These are phyloP conservation scores for Dinoponera quadriceps DNA, from an alignment of 1,140 invertebrate genomes.

Conservation along the genomic window DNA sequence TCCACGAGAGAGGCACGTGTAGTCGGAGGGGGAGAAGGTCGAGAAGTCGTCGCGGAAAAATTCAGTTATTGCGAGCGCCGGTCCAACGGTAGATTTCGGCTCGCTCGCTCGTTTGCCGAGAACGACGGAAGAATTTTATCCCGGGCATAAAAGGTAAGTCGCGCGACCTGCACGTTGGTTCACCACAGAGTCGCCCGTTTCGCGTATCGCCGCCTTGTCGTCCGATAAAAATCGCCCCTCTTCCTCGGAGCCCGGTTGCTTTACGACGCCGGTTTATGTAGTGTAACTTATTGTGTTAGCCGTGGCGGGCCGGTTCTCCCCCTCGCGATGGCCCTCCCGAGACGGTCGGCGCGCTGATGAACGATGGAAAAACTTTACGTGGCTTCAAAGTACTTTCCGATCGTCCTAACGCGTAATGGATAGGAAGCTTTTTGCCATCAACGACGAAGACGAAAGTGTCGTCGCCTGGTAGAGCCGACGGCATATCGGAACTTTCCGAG, in stretches of 20 bases:
- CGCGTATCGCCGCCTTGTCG: not conserved
- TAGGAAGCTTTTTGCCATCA: constrained; percentile 51
- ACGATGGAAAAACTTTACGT: constrained; percentile 68
- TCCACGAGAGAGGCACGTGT: constrained; percentile 46
- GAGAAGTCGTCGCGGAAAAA: constrained; percentile 59
- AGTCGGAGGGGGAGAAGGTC: constrained; percentile 49
- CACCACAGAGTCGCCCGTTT: no score
- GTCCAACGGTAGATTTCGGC: not conserved
- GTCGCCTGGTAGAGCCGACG: constrained; percentile 1
- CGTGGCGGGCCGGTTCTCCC: not conserved
- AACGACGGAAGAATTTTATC: constrained; percentile 32
- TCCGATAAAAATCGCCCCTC: constrained; percentile 23
- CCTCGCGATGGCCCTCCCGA: constrained; percentile 19
- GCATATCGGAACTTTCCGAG: constrained; percentile 40
- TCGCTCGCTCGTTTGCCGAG: not conserved
- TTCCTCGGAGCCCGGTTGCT: not conserved
- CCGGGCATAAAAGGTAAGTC: not conserved
- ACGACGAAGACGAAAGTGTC: constrained; percentile 18
- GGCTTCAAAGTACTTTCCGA: constrained; percentile 72
- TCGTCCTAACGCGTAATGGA: constrained; percentile 53
- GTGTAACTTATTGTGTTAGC: constrained; percentile 49
- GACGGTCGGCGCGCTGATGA: constrained; percentile 61
- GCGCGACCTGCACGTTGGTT: no score
- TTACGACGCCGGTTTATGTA: constrained; percentile 26
- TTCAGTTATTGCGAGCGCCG: constrained; percentile 54